These are phyloP conservation scores for Apodemia hepburni DNA, from an alignment of 2,888 invertebrate genomes.

Conservation along the genomic window DNA sequence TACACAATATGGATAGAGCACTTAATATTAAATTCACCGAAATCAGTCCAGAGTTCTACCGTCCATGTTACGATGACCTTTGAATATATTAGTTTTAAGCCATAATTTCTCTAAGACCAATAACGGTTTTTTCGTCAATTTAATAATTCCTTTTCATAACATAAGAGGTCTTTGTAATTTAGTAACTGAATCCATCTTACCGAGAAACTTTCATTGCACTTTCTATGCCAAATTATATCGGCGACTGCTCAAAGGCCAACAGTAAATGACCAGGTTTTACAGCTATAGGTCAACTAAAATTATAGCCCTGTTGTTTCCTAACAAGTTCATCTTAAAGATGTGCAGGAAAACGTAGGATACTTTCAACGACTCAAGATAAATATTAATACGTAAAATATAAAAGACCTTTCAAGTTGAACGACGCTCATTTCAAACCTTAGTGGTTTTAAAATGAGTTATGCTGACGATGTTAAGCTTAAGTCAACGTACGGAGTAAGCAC, in stretches of 20 bases:
- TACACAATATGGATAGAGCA: neutral
- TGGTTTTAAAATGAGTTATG: conserved; percentile 8
- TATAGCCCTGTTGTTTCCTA: neutral
- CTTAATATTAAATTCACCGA: neutral
- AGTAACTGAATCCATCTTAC: too few species aligned
- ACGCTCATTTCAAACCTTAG: neutral
- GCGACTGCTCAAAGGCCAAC: neutral
- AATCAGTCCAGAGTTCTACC: neutral
- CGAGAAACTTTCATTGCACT: too few species aligned
- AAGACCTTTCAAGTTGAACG: conserved; percentile 1
- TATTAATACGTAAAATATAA: conserved; percentile 1
- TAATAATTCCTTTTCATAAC: too few species aligned
- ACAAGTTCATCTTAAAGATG: neutral
- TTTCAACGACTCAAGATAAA: neutral
- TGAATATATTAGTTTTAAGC: too few species aligned
- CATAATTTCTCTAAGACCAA: too few species aligned
- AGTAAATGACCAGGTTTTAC: neutral
- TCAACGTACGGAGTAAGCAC: conserved; percentile 7
- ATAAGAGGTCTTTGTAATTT: too few species aligned
- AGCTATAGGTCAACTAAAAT: neutral
- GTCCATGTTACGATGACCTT: too few species aligned
- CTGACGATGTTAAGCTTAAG: conserved; percentile 5
- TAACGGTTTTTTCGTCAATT: too few species aligned
- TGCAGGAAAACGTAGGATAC: neutral
- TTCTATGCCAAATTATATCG: neutral